Percentiles rank a stretch among this genome's conserved stretches.
phyloP scores from a whole-genome alignment of 2,113 vertebrate species.

The Tor tambroides region DNA sequence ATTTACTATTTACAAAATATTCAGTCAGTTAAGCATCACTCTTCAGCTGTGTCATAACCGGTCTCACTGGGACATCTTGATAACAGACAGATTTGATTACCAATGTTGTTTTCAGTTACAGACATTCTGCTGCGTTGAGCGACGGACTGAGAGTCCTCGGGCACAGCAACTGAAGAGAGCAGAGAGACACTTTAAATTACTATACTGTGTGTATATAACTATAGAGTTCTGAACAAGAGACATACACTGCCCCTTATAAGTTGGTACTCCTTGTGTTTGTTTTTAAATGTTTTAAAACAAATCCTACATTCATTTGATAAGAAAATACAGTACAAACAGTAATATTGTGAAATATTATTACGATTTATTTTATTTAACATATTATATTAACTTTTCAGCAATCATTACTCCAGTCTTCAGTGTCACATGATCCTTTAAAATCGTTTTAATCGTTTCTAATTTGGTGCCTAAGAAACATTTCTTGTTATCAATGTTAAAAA shows the following conservation, averaged over 20 bases:
- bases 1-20: background rate
- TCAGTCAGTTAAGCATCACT: background rate
- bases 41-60: background rate
- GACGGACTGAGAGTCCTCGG: background rate
- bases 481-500: background rate
- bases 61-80: background rate
- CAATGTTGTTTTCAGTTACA: background rate
- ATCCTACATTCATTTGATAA: background rate
- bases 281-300: background rate
- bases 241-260: background rate
- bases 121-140: conserved; percentile 34
- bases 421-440: background rate
- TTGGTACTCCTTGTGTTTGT: background rate
- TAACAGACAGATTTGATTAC: conserved; percentile 23
- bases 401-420: background rate
- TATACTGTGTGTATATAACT: background rate
- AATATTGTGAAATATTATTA: background rate
- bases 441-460: background rate
- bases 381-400: background rate
- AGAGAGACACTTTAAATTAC: background rate
- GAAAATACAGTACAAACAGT: background rate
- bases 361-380: too few species aligned
- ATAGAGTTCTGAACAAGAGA: background rate
- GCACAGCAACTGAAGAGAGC: conserved; percentile 12
- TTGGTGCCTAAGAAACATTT: background rate